Percentiles rank a stretch among this genome's conserved stretches.
Evolutionary conservation across 2,888 invertebrate genomes (phyloP).

Genomic region (Ophioninae sp.): DNA sequence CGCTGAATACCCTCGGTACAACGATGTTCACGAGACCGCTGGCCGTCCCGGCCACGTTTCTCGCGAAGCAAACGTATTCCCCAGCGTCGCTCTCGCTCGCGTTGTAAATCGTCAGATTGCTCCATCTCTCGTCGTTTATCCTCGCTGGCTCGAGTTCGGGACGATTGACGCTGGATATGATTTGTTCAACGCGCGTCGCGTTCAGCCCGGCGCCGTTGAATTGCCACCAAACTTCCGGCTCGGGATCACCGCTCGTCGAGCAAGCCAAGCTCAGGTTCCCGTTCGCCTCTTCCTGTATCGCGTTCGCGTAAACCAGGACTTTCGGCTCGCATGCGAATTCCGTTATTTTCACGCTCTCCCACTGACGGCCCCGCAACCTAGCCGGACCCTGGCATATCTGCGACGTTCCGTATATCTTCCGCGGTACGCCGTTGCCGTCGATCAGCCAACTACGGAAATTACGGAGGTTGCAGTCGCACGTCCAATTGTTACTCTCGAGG

Average conservation of each 20-base stretch:
- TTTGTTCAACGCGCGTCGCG: constrained; percentile 70
- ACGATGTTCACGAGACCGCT: constrained; percentile 84
- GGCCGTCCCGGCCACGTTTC: constrained; percentile 84
- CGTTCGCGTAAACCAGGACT: constrained; percentile 82
- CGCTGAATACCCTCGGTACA: constrained; percentile 87
- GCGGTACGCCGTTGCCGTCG: constrained; percentile 79
- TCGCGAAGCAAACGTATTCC: constrained; percentile 91
- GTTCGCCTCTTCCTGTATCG: constrained; percentile 89
- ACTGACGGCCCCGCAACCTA: constrained; percentile 86
- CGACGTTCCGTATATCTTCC: constrained; percentile 89
- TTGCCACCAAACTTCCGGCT: constrained; percentile 92
- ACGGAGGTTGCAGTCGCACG: constrained; percentile 93
- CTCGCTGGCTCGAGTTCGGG: too few relatives aligned
- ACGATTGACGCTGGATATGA: constrained; percentile 59
- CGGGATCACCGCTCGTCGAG: constrained; percentile 91
- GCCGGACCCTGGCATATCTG: constrained; percentile 89
- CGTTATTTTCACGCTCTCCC: constrained; percentile 89
- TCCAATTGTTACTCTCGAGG: constrained; percentile 94
- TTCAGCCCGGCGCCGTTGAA: constrained; percentile 87
- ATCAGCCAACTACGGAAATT: constrained; percentile 93
- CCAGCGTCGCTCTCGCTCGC: constrained; percentile 92
- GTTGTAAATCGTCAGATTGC: constrained; percentile 91
- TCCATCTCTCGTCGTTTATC: constrained; percentile 84
- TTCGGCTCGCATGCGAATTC: constrained; percentile 93
- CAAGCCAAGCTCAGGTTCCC: constrained; percentile 92